phyloP scores from a whole-genome alignment of 2,888 invertebrate species.

The Noctua pronuba region DNA sequence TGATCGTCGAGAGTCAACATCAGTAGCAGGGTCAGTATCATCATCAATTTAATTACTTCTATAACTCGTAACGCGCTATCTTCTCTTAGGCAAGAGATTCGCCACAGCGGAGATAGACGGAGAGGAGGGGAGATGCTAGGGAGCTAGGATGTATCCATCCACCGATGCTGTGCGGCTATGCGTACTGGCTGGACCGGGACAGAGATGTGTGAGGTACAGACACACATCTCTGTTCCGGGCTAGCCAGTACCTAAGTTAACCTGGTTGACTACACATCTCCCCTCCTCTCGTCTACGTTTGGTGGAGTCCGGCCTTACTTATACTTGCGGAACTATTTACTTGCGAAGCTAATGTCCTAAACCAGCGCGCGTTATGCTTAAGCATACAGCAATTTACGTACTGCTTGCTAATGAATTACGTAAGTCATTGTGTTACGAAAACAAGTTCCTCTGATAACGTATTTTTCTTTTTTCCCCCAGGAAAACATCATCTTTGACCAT shows the following conservation, averaged over 20 bases:
- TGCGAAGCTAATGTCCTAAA: background rate
- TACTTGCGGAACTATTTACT: background rate
- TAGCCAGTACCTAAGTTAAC: too few relatives aligned
- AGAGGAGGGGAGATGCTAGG: background rate
- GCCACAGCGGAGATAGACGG: background rate
- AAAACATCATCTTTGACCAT: constrained; percentile 12
- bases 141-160: background rate
- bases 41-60: background rate
- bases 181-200: background rate
- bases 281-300: background rate
- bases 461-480: constrained; percentile 33
- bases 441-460: background rate
- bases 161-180: too few relatives aligned
- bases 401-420: background rate
- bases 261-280: background rate
- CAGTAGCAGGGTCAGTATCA: constrained; percentile 81
- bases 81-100: background rate
- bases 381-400: background rate
- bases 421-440: background rate
- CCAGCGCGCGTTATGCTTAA: background rate
- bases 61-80: background rate
- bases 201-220: background rate
- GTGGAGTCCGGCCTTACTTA: background rate
- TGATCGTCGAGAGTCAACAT: constrained; percentile 95
- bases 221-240: too few relatives aligned